Evolutionary conservation across 2,113 vertebrate genomes (phyloP).

Genomic region (Spea multiplicata): DNA sequence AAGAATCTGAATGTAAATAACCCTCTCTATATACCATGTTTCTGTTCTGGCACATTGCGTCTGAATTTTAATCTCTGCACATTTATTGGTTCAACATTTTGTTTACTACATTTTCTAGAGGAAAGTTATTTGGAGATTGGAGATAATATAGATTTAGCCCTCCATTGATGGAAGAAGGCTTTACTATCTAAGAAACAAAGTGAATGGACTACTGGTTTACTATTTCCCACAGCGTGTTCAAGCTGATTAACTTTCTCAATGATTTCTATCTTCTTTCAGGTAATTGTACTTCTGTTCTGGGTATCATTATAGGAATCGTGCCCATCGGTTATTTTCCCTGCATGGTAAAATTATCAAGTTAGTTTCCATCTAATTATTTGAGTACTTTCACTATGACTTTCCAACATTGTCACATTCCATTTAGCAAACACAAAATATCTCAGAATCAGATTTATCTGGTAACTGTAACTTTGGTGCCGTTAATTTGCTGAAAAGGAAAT

Average conservation of each 20-base stretch:
- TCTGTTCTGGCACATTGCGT: not conserved
- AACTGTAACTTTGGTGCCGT: conserved; percentile 69
- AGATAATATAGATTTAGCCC: conserved; percentile 12
- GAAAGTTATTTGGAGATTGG: not conserved
- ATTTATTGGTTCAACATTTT: not conserved
- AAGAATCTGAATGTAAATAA: too few species aligned
- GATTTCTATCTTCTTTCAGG: conserved; percentile 65
- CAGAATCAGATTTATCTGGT: conserved; percentile 67
- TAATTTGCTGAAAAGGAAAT: conserved; percentile 72
- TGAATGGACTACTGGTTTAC: conserved; percentile 62
- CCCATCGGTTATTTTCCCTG: conserved; percentile 68
- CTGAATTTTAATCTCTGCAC: not conserved
- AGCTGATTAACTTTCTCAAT: conserved; percentile 66
- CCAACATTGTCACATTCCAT: conserved; percentile 72
- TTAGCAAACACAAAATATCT: conserved; percentile 72
- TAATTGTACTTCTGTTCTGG: conserved; percentile 71
- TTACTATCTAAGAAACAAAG: conserved; percentile 57
- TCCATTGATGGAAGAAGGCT: conserved; percentile 51
- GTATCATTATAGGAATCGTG: conserved; percentile 70
- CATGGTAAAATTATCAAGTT: conserved; percentile 72
- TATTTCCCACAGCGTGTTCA: conserved; percentile 61
- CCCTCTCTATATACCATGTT: not conserved
- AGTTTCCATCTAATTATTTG: conserved; percentile 77
- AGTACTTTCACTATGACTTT: conserved; percentile 62
- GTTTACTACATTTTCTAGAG: conserved; percentile 5